Conservation (phyloP, 2,888 invertebrate species). For the Taphrorychus bicolor region DNA sequence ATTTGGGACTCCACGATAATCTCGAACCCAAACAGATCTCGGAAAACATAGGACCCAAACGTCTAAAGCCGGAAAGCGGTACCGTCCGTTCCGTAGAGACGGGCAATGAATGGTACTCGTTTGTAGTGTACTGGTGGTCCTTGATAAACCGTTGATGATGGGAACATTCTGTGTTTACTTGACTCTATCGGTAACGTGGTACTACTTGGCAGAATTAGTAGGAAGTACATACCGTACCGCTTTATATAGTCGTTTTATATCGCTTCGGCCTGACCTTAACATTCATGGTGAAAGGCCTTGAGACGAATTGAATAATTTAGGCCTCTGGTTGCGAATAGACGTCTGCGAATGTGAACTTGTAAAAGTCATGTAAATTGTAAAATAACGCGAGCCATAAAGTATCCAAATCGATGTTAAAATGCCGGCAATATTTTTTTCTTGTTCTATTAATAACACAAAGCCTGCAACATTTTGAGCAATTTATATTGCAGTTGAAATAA, state of each 20-base stretch:
- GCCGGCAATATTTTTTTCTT: neutral
- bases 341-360: neutral
- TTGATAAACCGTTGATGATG: neutral
- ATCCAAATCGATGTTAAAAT: neutral
- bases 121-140: neutral
- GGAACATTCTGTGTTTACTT: neutral
- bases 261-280: neutral
- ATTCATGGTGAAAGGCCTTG: neutral
- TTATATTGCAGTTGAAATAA: neutral
- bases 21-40: slow-evolving; percentile 23
- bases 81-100: no score
- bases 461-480: neutral
- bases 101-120: slow-evolving; percentile 13
- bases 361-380: neutral
- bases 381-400: neutral
- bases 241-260: no score
- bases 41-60: slow-evolving; percentile 13
- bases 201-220: no score
- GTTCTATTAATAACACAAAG: neutral
- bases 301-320: neutral
- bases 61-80: neutral
- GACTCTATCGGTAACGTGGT: neutral
- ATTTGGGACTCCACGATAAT: slow-evolving; percentile 22
- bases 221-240: no score
- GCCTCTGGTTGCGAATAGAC: neutral